A percentile compares a stretch with the other conserved stretches of the same genome.
Evolutionary conservation across 2,797 vertebrate species (phyloP).

Genomic region (Caiman crocodilus): DNA sequence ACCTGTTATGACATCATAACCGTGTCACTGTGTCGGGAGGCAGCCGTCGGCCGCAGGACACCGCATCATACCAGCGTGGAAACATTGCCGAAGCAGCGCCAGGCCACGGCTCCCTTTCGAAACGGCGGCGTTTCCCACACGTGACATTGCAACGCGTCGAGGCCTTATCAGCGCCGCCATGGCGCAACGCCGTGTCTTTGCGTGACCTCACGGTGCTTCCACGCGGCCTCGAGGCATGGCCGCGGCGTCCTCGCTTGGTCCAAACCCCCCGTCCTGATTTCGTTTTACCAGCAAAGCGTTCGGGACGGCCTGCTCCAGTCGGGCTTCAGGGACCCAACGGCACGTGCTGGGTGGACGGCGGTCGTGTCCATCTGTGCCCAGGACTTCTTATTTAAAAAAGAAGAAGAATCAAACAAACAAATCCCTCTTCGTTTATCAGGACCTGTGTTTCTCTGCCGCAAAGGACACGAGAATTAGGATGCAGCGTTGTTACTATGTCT

Average conservation of each 20-base stretch:
- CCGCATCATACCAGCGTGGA: background rate
- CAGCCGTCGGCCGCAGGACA: no score
- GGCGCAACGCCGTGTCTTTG: no score
- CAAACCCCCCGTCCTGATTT: rapidly evolving
- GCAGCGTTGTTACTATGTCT: rapidly evolving
- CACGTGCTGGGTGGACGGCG: background rate
- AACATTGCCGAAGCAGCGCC: rapidly evolving
- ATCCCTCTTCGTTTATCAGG: background rate
- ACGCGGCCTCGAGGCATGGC: background rate
- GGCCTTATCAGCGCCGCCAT: background rate
- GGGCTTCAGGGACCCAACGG: background rate
- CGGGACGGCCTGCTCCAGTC: rapidly evolving
- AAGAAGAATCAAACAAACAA: background rate
- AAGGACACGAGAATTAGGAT: rapidly evolving
- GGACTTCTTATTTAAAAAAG: background rate
- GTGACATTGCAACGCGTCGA: background rate
- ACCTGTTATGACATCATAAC: background rate
- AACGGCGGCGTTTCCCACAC: background rate
- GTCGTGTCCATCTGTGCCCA: background rate
- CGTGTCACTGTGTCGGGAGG: background rate
- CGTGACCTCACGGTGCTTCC: background rate
- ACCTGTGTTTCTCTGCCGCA: background rate
- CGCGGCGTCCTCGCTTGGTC: rapidly evolving
- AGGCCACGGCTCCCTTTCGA: rapidly evolving
- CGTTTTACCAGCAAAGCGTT: background rate